Conservation (phyloP, 2,888 invertebrate species). For the Epinotia brunnichana region DNA sequence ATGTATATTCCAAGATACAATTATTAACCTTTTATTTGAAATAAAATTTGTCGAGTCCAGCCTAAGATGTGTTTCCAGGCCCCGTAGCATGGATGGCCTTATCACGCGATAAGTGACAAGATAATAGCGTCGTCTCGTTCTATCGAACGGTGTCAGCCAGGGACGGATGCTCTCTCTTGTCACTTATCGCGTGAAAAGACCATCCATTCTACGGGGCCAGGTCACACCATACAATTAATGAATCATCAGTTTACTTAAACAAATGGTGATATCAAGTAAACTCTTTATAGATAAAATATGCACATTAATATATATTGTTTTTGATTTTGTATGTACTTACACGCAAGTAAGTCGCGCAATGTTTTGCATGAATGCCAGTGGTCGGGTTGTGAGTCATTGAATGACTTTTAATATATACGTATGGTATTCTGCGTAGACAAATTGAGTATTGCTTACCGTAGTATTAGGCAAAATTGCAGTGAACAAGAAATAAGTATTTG, state of each 20-base stretch:
- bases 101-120: too few relatives aligned
- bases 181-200: too few relatives aligned
- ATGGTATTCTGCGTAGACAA: conserved; percentile 62
- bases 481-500: conserved; percentile 54
- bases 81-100: too few relatives aligned
- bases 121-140: too few relatives aligned
- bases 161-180: too few relatives aligned
- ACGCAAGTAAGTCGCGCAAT: conserved; percentile 61
- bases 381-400: conserved; percentile 58
- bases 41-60: not conserved
- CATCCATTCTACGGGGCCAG: too few relatives aligned
- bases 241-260: conserved; percentile 3
- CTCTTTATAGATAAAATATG: conserved; percentile 13
- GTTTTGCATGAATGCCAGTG: conserved; percentile 72
- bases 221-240: not conserved
- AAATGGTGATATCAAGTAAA: not conserved
- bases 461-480: conserved; percentile 70
- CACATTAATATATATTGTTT: conserved; percentile 39
- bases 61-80: not conserved
- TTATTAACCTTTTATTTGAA: not conserved
- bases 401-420: conserved; percentile 56
- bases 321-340: conserved; percentile 56
- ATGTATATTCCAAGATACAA: not conserved
- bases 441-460: conserved; percentile 70
- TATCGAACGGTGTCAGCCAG: too few relatives aligned